phyloP scores from a whole-genome alignment of 1,140 invertebrate genomes.

The Parasteatoda tepidariorum region DNA sequence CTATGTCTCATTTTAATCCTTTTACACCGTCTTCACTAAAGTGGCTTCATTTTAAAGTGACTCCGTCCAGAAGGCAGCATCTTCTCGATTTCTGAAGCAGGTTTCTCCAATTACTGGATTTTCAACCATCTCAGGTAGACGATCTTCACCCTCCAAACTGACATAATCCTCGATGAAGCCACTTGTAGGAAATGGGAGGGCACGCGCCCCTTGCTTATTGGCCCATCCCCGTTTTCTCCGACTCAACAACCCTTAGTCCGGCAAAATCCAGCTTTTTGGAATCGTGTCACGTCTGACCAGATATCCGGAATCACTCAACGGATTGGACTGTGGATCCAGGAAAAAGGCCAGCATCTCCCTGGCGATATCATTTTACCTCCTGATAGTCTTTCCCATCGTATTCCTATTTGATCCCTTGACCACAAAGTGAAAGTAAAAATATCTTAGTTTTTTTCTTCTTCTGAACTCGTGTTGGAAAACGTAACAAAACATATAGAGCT shows the following conservation, averaged over 20 bases:
- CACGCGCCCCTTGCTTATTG: neutral
- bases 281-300: neutral
- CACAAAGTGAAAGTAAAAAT: too few relatives aligned
- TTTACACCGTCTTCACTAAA: neutral
- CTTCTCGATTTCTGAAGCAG: neutral
- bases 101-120: neutral
- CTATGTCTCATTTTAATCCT: neutral
- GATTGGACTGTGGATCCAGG: neutral
- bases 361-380: neutral
- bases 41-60: neutral
- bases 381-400: neutral
- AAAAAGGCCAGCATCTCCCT: neutral
- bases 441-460: too few relatives aligned
- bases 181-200: slow-evolving; percentile 6
- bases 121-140: neutral
- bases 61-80: neutral
- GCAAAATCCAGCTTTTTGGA: neutral
- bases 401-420: too few relatives aligned
- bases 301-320: slow-evolving; percentile 4
- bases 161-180: neutral
- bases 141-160: neutral
- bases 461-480: too few relatives aligned
- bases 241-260: neutral
- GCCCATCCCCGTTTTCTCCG: neutral
- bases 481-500: too few relatives aligned